Evolutionary conservation across 2,797 vertebrate species (phyloP), one percentile per base, ranked within the genome.

Genomic region (Margarornis squamiger): DNA sequence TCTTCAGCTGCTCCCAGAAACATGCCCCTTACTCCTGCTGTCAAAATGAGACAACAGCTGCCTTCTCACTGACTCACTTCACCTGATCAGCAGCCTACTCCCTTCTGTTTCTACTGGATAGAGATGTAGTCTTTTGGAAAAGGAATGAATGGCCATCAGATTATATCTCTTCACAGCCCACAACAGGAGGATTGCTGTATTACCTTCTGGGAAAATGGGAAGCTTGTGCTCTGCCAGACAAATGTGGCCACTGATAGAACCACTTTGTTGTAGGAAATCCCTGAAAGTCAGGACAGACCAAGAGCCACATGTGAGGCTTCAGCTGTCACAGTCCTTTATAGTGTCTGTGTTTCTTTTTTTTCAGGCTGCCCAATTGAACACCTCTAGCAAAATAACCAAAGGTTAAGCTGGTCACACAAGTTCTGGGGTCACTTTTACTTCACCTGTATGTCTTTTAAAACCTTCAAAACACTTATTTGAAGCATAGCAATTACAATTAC

Each of bases 51-150:
- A 90, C 38, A 6, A 80, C 63, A 88, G 23, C 59, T 82, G 36
- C 73, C 70, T 48, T 68, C 34, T 34, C 72, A 61, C n/a, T 39
- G 27, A 91, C 55, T 78, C 62, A 67, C 10, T 38, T 59, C 24
- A 55, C 58, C 24, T 57, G 6, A 86, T 13, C 72, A 57, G 54
- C 26, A 62, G 79, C 77, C 67, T 43, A 46, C 74, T 45, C 49
- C 22, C 52, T 76, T 72, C 58, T 57, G 46, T 58, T 88, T 59
- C 48, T 24, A 39, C 24, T 54, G 65, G 36, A 90, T 57, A 78
- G 26, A 82, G 39, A 78, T 62, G 70, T 43, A 73, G 45, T 65
- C 92, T 91, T 79, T 70, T 30, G 19, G 83, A 87, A 97, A 75
- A 82, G 29, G 20, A 46, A 4, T 29, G 55, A 79, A 51, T 39